A percentile compares a stretch with the other conserved stretches of the same genome.
These are phyloP conservation scores for Pristionchus japonicus DNA, from an alignment of 2,888 invertebrate genomes.

Conservation along the genomic window DNA sequence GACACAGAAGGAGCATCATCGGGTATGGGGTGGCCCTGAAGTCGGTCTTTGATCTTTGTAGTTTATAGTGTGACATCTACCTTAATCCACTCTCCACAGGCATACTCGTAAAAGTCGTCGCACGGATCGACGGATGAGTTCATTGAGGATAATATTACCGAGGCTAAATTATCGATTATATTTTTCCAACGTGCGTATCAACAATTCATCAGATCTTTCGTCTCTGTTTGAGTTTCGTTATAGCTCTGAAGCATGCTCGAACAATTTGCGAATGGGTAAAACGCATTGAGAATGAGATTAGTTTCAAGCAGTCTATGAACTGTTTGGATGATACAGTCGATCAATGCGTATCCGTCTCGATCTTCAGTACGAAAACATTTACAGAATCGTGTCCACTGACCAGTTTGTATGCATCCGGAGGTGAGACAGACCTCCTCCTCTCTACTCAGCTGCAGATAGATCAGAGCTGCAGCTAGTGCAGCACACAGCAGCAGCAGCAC, in stretches of 20 bases:
- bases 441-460: slow-evolving; percentile 34
- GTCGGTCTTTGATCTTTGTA: slow-evolving; percentile 14
- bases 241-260: no score
- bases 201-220: background rate
- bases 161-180: slow-evolving; percentile 62
- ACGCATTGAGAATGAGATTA: background rate
- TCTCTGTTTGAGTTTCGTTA: background rate
- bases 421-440: slow-evolving; percentile 67
- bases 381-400: slow-evolving; percentile 54
- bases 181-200: background rate
- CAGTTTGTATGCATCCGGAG: slow-evolving; percentile 73
- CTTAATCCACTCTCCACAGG: slow-evolving; percentile 74
- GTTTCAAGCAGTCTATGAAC: background rate
- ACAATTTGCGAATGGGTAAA: background rate
- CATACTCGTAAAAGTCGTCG: slow-evolving; percentile 75
- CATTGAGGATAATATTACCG: slow-evolving; percentile 74
- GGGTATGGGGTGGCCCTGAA: slow-evolving; percentile 70
- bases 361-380: no score
- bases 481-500: slow-evolving; percentile 36
- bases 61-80: background rate
- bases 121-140: slow-evolving; percentile 73
- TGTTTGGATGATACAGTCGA: background rate
- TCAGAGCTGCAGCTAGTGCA: slow-evolving; percentile 19
- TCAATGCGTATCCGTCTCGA: no score
- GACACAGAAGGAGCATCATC: slow-evolving; percentile 75